These are phyloP conservation scores for Montipora efflorescens DNA, from an alignment of 64 coral and sea anemone genomes.

Conservation along the genomic window DNA sequence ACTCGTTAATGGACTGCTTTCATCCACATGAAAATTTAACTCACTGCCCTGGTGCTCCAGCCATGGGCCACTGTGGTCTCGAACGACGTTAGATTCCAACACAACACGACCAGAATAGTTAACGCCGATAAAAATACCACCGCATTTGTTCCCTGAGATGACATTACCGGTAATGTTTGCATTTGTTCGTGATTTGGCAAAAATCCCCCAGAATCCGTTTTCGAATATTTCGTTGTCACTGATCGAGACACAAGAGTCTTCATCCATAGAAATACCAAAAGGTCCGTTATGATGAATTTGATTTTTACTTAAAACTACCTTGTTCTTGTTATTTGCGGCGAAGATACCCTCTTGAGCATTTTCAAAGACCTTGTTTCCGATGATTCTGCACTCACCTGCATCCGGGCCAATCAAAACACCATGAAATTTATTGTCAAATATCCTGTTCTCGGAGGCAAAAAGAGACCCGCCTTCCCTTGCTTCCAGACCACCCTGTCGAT, in stretches of 20 bases:
- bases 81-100: conserved; percentile 43
- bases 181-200: conserved; percentile 29
- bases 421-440: conserved; percentile 59
- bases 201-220: conserved; percentile 78
- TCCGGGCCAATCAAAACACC: conserved; percentile 75
- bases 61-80: conserved; percentile 77
- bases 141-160: conserved; percentile 73
- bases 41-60: neutral
- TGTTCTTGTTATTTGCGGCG: neutral
- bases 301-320: conserved; percentile 18
- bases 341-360: conserved; percentile 67
- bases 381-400: conserved; percentile 48
- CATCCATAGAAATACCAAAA: conserved; percentile 74
- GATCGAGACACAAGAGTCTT: neutral
- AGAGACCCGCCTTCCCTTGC: conserved; percentile 65
- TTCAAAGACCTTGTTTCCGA: conserved; percentile 71
- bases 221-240: conserved; percentile 66
- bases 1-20: rapidly evolving
- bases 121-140: conserved; percentile 58
- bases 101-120: conserved; percentile 77
- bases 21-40: no score
- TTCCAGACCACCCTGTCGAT: conserved; percentile 72
- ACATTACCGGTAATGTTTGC: conserved; percentile 43
- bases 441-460: conserved; percentile 40
- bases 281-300: conserved; percentile 73